Evolutionary conservation across 2,797 vertebrate genomes (phyloP).

Genomic region (Ciconia nigra): DNA sequence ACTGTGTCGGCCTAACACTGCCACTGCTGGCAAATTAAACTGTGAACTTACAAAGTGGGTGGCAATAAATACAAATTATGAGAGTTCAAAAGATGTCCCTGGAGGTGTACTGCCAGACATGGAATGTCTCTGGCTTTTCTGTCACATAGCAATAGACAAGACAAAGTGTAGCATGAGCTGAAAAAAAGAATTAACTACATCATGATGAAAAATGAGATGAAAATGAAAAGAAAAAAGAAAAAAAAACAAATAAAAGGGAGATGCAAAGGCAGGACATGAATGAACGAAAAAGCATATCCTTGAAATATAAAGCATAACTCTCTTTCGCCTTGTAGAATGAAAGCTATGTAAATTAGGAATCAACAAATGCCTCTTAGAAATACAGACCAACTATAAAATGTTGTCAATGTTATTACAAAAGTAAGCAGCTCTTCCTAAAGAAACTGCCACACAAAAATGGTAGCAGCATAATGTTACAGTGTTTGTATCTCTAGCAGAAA

Average conservation of each 20-base stretch:
- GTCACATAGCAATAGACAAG: slow-evolving; percentile 75
- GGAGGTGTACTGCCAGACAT: slow-evolving; percentile 77
- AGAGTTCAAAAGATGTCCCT: slow-evolving; percentile 80
- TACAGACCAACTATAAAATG: background rate
- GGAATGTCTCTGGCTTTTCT: slow-evolving; percentile 77
- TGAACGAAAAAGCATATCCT: slow-evolving; percentile 35
- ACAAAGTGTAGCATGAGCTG: slow-evolving; percentile 69
- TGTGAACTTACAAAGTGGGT: slow-evolving; percentile 82
- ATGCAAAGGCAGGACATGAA: slow-evolving; percentile 21
- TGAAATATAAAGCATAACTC: slow-evolving; percentile 23
- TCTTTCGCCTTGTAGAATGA: background rate
- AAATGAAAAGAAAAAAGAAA: slow-evolving; percentile 53
- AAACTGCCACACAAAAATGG: background rate
- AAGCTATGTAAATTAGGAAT: slow-evolving; percentile 39
- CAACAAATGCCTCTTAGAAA: slow-evolving; percentile 17
- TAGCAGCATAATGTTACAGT: background rate
- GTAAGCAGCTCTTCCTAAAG: background rate
- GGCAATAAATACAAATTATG: slow-evolving; percentile 82
- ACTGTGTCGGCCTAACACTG: slow-evolving; percentile 84
- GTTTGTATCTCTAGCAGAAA: background rate
- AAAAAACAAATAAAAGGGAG: slow-evolving; percentile 15
- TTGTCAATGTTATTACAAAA: slow-evolving; percentile 1
- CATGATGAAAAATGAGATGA: slow-evolving; percentile 68
- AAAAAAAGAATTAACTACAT: slow-evolving; percentile 71
- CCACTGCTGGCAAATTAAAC: slow-evolving; percentile 82